A percentile compares a stretch with the other conserved stretches of the same genome.
Evolutionary conservation across 2,113 vertebrate genomes (phyloP).

Genomic region (Siniperca chuatsi): DNA sequence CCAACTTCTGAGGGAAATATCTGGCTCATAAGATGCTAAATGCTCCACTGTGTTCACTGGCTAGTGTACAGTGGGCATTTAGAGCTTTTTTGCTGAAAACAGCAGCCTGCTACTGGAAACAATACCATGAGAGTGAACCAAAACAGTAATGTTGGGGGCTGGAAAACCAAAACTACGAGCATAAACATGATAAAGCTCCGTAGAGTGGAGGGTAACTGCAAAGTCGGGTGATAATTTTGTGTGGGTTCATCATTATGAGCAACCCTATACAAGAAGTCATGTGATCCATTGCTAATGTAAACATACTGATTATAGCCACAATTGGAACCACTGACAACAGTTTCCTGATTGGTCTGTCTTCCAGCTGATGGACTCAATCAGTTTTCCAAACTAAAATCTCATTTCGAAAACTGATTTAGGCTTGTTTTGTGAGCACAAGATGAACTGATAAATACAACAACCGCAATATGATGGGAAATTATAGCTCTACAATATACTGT

Average conservation of each 20-base stretch:
- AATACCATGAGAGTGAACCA: neutral
- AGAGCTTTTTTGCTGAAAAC: neutral
- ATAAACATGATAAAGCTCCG: neutral
- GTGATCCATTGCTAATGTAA: neutral
- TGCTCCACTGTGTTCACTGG: neutral
- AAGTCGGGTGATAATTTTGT: neutral
- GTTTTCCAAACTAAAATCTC: neutral
- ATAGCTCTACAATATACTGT: neutral
- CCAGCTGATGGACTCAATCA: neutral
- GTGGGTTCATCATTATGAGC: neutral
- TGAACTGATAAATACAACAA: neutral
- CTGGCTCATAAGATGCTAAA: neutral
- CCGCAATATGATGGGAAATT: neutral
- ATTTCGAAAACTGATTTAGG: neutral
- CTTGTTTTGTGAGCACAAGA: neutral
- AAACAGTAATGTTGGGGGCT: neutral
- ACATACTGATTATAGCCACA: neutral
- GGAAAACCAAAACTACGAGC: neutral
- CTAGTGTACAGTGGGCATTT: neutral
- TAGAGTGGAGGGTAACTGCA: neutral
- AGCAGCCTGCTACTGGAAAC: neutral
- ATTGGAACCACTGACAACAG: neutral
- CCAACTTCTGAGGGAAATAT: neutral
- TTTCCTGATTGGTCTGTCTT: constrained; percentile 10
- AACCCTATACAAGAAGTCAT: constrained; percentile 1